Base-by-base conservation (phyloP, 2,888 invertebrate species). In the Allygus modestus region DNA sequence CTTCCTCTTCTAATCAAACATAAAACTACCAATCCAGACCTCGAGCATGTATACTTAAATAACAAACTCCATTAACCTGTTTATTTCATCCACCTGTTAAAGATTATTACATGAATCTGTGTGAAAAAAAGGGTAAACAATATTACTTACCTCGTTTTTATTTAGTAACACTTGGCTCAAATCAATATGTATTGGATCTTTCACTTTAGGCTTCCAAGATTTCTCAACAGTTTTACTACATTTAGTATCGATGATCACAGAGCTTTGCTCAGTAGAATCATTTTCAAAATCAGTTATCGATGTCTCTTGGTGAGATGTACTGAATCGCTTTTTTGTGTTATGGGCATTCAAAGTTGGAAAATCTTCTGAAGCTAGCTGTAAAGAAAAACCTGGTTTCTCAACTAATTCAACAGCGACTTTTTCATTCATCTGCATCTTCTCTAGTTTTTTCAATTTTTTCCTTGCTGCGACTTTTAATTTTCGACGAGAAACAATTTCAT, bases 391-490 rank as follows among this genome's bases (percentile, higher is more conserved):
- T n/a, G 77, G 26, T 28, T 26, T 28, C 7, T 28, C 46, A 20
- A 26, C 28, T 77, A 26, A 1, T 12, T 23, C 51, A 51, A 23
- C 51, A 26, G 0, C 1, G 28, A 15, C 31, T 31, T 43, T 51
- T 73, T 43, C 4, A 37, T 23, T 71, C n/a, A 33, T 28, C 37
- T 82, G 71, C 20, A n/a, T 1, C 11, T 51, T 82, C 28, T 69
- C 71, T 51, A 31, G 37, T 71, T 82, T 82, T 20, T 71, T 71
- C 1, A 31, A 28, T 71, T 82, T 23, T 46, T 54, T 69, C 51
- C 69, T 71, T 7, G 82, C 71, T 15, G 71, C 51, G 11, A 82
- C 82, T 82, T 82, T 82, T 51, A 82, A 51, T 31, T 37, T 82
- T 51, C 82, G 20, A n/a, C 26, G 46, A 4, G 15, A 33, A 71